These are phyloP conservation scores for Acrobasis repandana DNA, from an alignment of 2,888 invertebrate species.

Conservation along the genomic window DNA sequence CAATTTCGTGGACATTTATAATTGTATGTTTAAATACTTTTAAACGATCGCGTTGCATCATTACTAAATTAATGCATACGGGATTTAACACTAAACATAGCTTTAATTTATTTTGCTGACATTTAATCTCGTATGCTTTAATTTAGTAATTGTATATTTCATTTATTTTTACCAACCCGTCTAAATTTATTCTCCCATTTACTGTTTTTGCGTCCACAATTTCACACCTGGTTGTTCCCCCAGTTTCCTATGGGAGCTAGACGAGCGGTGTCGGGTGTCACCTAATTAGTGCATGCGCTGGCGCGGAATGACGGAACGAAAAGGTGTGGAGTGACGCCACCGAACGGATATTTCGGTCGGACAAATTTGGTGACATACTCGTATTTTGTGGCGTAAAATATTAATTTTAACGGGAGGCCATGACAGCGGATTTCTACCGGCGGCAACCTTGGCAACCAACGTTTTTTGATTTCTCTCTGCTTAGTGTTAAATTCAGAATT, in stretches of 20 bases:
- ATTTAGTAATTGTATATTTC: no score
- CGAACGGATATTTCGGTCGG: constrained; percentile 36
- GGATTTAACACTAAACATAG: no score
- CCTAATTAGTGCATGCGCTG: constrained; percentile 77
- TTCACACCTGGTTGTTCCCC: constrained; percentile 66
- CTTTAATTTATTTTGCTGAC: no score
- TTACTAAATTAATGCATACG: no score
- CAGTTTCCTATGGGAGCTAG: constrained; percentile 66
- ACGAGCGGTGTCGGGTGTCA: constrained; percentile 63
- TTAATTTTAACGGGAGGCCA: background rate
- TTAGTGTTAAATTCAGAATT: no score
- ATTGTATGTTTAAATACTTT: no score
- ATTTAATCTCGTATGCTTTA: no score
- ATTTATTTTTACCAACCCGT: background rate
- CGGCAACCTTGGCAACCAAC: no score
- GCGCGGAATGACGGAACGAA: constrained; percentile 69
- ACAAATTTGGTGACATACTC: constrained; percentile 28
- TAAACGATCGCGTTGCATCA: no score
- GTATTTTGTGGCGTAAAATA: background rate
- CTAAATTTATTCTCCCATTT: constrained; percentile 11
- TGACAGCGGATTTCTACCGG: no score
- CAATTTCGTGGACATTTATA: no score
- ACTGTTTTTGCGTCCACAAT: constrained; percentile 38
- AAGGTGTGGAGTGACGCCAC: constrained; percentile 59
- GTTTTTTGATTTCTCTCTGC: no score